Percentiles rank a stretch among this genome's conserved stretches.
These are phyloP conservation scores for Drosophila pruinosa DNA, from an alignment of 1,140 invertebrate species.

Conservation along the genomic window DNA sequence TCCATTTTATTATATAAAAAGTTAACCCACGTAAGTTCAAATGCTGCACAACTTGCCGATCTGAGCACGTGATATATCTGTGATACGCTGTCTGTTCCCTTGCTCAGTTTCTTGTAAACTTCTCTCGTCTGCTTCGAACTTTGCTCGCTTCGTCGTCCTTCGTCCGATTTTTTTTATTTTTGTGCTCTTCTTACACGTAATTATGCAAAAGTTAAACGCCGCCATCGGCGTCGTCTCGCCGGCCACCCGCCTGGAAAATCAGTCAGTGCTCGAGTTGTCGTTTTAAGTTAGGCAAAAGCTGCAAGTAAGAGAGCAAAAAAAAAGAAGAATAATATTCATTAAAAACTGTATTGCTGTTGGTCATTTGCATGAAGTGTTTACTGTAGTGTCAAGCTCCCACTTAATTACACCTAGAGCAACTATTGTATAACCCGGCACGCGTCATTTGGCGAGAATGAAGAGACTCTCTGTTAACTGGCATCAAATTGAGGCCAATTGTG, in stretches of 20 bases:
- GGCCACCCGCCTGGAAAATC: slow-evolving; percentile 60
- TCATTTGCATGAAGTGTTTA: slow-evolving; percentile 32
- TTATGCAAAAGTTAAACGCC: slow-evolving; percentile 75
- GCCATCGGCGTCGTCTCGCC: slow-evolving; percentile 40
- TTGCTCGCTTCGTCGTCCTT: neutral
- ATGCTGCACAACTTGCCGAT: slow-evolving; percentile 50
- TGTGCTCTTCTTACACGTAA: slow-evolving; percentile 65
- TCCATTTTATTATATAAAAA: slow-evolving; percentile 50
- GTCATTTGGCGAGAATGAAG: neutral
- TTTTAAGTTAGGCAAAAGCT: slow-evolving; percentile 65
- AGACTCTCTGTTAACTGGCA: neutral
- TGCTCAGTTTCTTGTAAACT: slow-evolving; percentile 35
- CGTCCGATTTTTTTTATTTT: neutral
- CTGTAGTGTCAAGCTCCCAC: slow-evolving; percentile 14
- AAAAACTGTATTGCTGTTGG: slow-evolving; percentile 43
- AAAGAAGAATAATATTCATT: slow-evolving; percentile 36
- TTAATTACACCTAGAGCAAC: slow-evolving; percentile 14
- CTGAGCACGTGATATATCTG: slow-evolving; percentile 27
- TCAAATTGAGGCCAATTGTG: too few relatives aligned
- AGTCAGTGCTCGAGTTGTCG: slow-evolving; percentile 54
- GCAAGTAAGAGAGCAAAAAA: slow-evolving; percentile 17
- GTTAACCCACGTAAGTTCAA: slow-evolving; percentile 65
- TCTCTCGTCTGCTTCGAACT: slow-evolving; percentile 20
- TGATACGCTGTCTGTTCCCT: slow-evolving; percentile 15
- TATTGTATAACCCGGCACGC: slow-evolving; percentile 7